A percentile compares a stretch with the other conserved stretches of the same genome.
Evolutionary conservation across 2,888 invertebrate species (phyloP).

Genomic region (Orchestes rusci): DNA sequence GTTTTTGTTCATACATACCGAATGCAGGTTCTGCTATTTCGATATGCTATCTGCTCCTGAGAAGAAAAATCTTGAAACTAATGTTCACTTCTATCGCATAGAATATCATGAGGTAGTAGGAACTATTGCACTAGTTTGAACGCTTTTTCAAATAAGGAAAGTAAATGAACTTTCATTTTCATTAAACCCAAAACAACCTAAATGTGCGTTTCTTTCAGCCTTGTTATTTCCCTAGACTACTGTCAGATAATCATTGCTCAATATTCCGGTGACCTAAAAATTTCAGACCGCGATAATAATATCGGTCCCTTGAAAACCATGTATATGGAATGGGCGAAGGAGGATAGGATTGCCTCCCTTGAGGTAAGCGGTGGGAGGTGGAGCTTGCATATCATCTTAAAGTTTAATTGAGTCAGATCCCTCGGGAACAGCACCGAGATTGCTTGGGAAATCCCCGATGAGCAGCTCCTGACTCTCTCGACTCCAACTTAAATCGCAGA

Average conservation of each 20-base stretch:
- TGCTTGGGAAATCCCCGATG: slow-evolving; percentile 45
- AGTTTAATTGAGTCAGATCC: slow-evolving; percentile 65
- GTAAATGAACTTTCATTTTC: no score
- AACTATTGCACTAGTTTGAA: no score
- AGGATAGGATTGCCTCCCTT: slow-evolving; percentile 20
- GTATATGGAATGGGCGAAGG: slow-evolving; percentile 21
- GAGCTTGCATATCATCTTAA: slow-evolving; percentile 56
- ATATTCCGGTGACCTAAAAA: slow-evolving; percentile 13
- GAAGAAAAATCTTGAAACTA: slow-evolving; percentile 17
- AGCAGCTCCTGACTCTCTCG: slow-evolving; percentile 41
- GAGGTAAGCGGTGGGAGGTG: slow-evolving; percentile 29
- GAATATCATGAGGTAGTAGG: no score
- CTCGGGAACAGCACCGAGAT: slow-evolving; percentile 44
- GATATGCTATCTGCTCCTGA: slow-evolving; percentile 9
- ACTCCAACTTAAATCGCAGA: slow-evolving; percentile 39
- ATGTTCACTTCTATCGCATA: no score
- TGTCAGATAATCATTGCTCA: no score
- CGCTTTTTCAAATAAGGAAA: no score
- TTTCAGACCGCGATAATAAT: slow-evolving; percentile 11
- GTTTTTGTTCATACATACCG: slow-evolving; percentile 41
- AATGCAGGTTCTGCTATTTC: slow-evolving; percentile 35
- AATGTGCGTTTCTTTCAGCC: no score
- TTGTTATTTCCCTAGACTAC: no score
- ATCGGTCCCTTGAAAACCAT: slow-evolving; percentile 14
- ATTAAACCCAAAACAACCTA: no score